Conservation (phyloP, 2,888 invertebrate genomes). For the Shargacucullia verbasci region DNA sequence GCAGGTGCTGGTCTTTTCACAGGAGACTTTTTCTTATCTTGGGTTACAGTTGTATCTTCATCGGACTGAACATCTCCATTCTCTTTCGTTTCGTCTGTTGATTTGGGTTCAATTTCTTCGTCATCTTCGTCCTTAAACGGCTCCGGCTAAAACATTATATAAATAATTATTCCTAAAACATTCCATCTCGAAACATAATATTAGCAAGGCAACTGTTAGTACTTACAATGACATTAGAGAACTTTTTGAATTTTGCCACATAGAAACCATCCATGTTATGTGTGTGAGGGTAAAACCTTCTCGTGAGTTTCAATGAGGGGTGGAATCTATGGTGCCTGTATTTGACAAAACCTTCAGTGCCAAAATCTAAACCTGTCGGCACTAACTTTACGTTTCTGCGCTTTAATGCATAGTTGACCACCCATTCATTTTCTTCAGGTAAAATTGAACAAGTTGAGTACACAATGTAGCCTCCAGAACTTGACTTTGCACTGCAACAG, state of each 20-base stretch:
- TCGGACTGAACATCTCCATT: constrained; percentile 71
- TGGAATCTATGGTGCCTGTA: constrained; percentile 96
- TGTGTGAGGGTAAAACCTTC: constrained; percentile 98
- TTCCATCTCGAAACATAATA: no score
- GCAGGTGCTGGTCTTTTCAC: constrained; percentile 70
- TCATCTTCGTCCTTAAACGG: constrained; percentile 83
- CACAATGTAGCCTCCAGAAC: constrained; percentile 97
- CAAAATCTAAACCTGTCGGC: constrained; percentile 98
- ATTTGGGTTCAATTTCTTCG: constrained; percentile 64
- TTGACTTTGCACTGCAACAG: constrained; percentile 96
- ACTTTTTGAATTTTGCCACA: constrained; percentile 99
- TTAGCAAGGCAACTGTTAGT: constrained; percentile 3
- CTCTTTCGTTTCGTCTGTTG: constrained; percentile 59
- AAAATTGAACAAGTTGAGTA: constrained; percentile 99
- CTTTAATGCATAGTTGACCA: constrained; percentile 98
- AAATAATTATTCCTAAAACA: not conserved
- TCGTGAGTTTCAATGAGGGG: constrained; percentile 95
- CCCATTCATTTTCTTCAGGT: constrained; percentile 99
- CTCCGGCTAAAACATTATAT: constrained; percentile 76
- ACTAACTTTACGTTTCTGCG: constrained; percentile 98
- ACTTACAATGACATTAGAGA: constrained; percentile 93
- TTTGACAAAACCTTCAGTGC: constrained; percentile 97
- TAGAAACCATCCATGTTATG: constrained; percentile 99
- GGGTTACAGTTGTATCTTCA: constrained; percentile 47
- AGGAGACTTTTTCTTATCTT: constrained; percentile 55